phyloP scores from a whole-genome alignment of 2,888 invertebrate genomes.

The Pseudoips prasinana region DNA sequence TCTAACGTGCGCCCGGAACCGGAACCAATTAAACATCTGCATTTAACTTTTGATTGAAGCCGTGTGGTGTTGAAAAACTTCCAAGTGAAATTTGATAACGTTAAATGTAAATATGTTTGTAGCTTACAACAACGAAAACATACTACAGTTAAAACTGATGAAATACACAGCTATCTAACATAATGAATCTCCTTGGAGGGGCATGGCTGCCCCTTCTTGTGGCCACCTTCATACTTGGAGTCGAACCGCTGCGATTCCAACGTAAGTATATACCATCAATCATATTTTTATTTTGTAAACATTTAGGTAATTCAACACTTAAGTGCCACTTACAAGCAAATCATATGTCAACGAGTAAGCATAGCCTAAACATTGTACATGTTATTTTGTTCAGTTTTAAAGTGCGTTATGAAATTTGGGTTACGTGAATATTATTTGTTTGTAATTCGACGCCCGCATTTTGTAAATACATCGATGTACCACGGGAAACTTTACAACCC shows the following conservation, averaged over 20 bases:
- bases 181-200: slow-evolving; percentile 53
- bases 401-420: neutral
- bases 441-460: no score
- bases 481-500: no score
- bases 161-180: slow-evolving; percentile 31
- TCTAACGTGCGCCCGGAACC: neutral
- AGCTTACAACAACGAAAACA: slow-evolving; percentile 29
- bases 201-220: slow-evolving; percentile 50
- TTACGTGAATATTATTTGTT: no score
- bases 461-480: no score
- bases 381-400: neutral
- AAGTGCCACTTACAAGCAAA: no score
- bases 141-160: slow-evolving; percentile 43
- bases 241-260: slow-evolving; percentile 42
- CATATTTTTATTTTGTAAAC: slow-evolving; percentile 4
- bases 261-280: slow-evolving; percentile 53
- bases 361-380: slow-evolving; percentile 18
- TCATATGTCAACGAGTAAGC: no score
- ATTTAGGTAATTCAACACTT: no score
- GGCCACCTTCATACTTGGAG: slow-evolving; percentile 30
- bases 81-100: slow-evolving; percentile 4
- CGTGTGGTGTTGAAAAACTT: slow-evolving; percentile 39
- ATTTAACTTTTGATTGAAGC: slow-evolving; percentile 15
- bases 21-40: slow-evolving; percentile 18
- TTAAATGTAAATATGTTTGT: slow-evolving; percentile 28